These are phyloP conservation scores for Ahaetulla prasina DNA, from an alignment of 2,113 vertebrate genomes.

Conservation along the genomic window DNA sequence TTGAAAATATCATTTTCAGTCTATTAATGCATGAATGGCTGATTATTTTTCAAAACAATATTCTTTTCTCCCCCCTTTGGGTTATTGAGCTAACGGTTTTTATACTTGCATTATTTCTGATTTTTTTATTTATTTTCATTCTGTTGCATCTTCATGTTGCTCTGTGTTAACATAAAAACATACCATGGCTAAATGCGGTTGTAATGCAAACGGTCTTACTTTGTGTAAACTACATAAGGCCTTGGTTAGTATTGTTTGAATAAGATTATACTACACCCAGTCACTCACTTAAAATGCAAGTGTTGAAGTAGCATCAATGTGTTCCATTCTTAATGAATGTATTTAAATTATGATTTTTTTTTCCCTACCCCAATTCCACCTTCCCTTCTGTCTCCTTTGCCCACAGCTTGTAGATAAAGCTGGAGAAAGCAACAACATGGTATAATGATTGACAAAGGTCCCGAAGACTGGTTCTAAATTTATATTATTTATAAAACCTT, in stretches of 20 bases:
- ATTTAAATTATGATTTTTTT: background rate
- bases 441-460: constrained; percentile 76
- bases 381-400: constrained; percentile 16
- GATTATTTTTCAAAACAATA: constrained; percentile 33
- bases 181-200: constrained; percentile 63
- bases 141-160: constrained; percentile 69
- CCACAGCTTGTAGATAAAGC: constrained; percentile 90
- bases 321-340: background rate
- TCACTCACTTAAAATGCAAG: constrained; percentile 52
- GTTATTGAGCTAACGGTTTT: constrained; percentile 64
- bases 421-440: constrained; percentile 97
- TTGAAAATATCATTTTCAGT: constrained; percentile 77
- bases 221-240: constrained; percentile 51
- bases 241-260: constrained; percentile 59
- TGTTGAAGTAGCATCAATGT: constrained; percentile 28
- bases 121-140: constrained; percentile 62
- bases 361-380: constrained; percentile 28
- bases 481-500: constrained; percentile 76
- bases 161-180: constrained; percentile 62
- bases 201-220: constrained; percentile 45
- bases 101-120: constrained; percentile 59
- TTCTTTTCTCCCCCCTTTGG: constrained; percentile 48
- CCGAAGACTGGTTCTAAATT: constrained; percentile 71
- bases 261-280: constrained; percentile 60
- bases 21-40: constrained; percentile 75